Base-by-base conservation (phyloP, 2,113 vertebrate species). In the Perognathus longimembris region DNA sequence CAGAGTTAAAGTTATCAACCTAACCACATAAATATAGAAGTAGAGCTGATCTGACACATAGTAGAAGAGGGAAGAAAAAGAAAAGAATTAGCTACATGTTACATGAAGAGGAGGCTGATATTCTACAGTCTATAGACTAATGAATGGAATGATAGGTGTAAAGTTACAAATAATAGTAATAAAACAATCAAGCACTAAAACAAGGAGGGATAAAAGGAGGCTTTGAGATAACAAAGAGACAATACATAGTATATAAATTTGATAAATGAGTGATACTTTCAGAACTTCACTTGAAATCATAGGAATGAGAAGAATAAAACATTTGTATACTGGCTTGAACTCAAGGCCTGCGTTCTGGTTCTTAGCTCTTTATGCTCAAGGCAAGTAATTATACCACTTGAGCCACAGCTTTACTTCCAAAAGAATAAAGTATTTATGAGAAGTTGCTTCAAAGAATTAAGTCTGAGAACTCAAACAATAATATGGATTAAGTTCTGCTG, bases 241-340 rank as follows among this genome's bases (percentile, higher is more conserved):
- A 80, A 66, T 36, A 89, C 32, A 34, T 42, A 71, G 17, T 59
- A 21, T 22, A 32, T 76, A 71, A 81, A 26, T 71, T 40, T 75
- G n/a, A 89, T 50, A 69, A 86, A 45, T 15, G 89, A 76, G 67
- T 32, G 18, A 78, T 61, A 83, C 20, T 54, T 88, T 38, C 32
- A 61, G 36, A 22, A 63, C 78, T 86, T 86, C 38, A 63, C 38
- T 73, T 95, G 59, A 88, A 86, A 86, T 63, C 30, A 61, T 38
- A 70, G 26, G 34, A 26, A 54, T 15, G 30, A 81, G 34, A 80
- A 75, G 34, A 71, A 88, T 34, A 26, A 82, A 66, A 87, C 26
- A 24, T 24, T 61, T 61, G 50, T 54, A 54, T 18, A 15, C 12
- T 17, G 50, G 50, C 15, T 54, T 18, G 50, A 54, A 54, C 50